Evolutionary conservation across 2,113 vertebrate species (phyloP).

Genomic region (Thomomys bottae): DNA sequence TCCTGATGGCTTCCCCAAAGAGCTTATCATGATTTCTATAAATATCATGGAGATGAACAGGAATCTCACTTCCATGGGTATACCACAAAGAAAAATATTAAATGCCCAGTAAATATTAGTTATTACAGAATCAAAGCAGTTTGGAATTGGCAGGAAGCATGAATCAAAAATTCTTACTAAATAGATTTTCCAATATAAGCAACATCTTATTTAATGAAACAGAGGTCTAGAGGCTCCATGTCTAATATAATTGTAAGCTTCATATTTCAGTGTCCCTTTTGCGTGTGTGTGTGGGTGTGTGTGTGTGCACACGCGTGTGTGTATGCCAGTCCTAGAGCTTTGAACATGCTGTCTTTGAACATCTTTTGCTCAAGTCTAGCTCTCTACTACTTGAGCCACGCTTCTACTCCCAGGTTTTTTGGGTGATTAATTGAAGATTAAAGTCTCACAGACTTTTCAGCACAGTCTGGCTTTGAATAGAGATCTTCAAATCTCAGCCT

Average conservation of each 20-base stretch:
- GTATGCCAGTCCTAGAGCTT: too few relatives aligned
- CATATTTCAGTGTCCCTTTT: not conserved
- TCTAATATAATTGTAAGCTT: not conserved
- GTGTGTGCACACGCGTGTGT: too few relatives aligned
- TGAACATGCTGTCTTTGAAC: too few relatives aligned
- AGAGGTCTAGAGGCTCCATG: not conserved
- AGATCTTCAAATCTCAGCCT: too few relatives aligned
- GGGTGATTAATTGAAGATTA: too few relatives aligned
- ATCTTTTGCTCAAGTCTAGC: too few relatives aligned
- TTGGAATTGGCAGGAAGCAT: not conserved
- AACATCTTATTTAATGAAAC: not conserved
- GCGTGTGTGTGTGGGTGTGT: too few relatives aligned
- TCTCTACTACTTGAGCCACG: too few relatives aligned
- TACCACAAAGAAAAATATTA: not conserved
- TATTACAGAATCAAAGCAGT: slow-evolving; percentile 21
- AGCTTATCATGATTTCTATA: not conserved
- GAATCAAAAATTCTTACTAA: slow-evolving; percentile 12
- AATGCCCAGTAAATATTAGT: not conserved
- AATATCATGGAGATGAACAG: not conserved
- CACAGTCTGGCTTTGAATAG: too few relatives aligned
- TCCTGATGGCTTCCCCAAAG: not conserved
- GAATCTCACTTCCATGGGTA: not conserved
- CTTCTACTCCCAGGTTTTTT: too few relatives aligned
- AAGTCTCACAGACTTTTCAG: too few relatives aligned
- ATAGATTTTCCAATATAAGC: not conserved